Base-by-base conservation (phyloP, 2,888 invertebrate genomes). In the Dioctria linearis region DNA sequence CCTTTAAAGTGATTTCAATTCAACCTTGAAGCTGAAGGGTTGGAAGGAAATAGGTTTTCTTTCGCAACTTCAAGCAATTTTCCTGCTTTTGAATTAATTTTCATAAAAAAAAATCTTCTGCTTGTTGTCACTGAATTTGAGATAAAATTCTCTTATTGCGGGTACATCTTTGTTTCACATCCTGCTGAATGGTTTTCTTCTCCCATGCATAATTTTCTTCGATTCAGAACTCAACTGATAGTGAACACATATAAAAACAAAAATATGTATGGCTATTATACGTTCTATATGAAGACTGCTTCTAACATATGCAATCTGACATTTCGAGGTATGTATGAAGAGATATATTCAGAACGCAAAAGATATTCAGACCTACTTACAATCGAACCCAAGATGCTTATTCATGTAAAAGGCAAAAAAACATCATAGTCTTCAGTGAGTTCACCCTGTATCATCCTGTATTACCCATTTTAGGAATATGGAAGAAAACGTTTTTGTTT, bases 161-260 rank as follows among this genome's bases (percentile, higher is more conserved):
- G 25, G 0, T 25, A 25, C 54, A 54, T 71, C 51, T 71, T 71
- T 71, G 54, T 71, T 42, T 71, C 71, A 71, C 71, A 71, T 71
- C 51, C 54, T 71, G 71, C 54, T 39, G n/a, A 54, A 54, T 51
- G 71, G 51, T 54, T 71, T 71, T 54, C 54, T 39, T 71, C 25
- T 71, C 71, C 54, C 71, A 71, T 71, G 71, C 71, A 71, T 71
- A 71, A 71, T 54, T 71, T 71, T 71, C 11, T 39, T n/a, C 71
- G 51, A 37, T 54, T 71, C 43, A 71, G 40, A 37, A 42, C 5
- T 54, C 51, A 40, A 71, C 59, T 59, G 59, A n/a, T 3, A 59
- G 59, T 59, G 59, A 59, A 59, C 25, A 8, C 13, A 59, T 51
- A 51, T n/a, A 8, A 8, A 51, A 51, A 51, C 25, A 25, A 25